A percentile compares a stretch with the other conserved stretches of the same genome.
phyloP scores from a whole-genome alignment of 2,113 vertebrate species.

The Grammomys dolichurus region DNA sequence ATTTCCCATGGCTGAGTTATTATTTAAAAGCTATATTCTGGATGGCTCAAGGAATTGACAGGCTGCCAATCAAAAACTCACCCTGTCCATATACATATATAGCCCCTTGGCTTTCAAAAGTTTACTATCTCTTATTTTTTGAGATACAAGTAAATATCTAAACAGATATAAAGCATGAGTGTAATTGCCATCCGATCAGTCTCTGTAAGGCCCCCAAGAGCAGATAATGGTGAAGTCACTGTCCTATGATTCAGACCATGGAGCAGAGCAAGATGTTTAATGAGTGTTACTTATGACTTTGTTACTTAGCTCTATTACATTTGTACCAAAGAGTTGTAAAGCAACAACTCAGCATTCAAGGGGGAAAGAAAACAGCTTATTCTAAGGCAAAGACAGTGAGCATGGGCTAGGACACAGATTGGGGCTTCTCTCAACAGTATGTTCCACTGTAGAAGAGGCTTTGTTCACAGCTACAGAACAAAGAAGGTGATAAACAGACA shows the following conservation, averaged over 20 bases:
- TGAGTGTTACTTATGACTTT: slow-evolving; percentile 27
- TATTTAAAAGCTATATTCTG: slow-evolving; percentile 83
- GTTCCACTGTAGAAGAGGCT: background rate
- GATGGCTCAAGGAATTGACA: slow-evolving; percentile 81
- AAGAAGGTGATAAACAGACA: background rate
- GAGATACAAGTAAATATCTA: slow-evolving; percentile 61
- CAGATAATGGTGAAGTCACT: slow-evolving; percentile 32
- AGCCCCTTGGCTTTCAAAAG: slow-evolving; percentile 71
- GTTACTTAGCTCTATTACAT: background rate
- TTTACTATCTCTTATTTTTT: slow-evolving; percentile 45
- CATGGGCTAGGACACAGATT: background rate
- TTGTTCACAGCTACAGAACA: background rate
- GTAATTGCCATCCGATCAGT: slow-evolving; percentile 26
- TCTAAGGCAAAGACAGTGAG: background rate
- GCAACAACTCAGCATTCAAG: background rate
- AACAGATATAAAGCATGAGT: slow-evolving; percentile 52
- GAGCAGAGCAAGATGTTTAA: slow-evolving; percentile 35
- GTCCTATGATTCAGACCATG: slow-evolving; percentile 40
- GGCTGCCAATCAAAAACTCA: slow-evolving; percentile 81
- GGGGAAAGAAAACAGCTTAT: background rate
- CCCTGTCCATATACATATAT: slow-evolving; percentile 73
- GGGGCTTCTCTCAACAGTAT: background rate
- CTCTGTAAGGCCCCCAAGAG: slow-evolving; percentile 12
- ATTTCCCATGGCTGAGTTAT: slow-evolving; percentile 83
- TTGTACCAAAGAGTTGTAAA: background rate